Evolutionary conservation across 64 coral and sea anemone species (phyloP), one percentile per base, ranked within the genome.

Genomic region (Stichodactyla mertensii): DNA sequence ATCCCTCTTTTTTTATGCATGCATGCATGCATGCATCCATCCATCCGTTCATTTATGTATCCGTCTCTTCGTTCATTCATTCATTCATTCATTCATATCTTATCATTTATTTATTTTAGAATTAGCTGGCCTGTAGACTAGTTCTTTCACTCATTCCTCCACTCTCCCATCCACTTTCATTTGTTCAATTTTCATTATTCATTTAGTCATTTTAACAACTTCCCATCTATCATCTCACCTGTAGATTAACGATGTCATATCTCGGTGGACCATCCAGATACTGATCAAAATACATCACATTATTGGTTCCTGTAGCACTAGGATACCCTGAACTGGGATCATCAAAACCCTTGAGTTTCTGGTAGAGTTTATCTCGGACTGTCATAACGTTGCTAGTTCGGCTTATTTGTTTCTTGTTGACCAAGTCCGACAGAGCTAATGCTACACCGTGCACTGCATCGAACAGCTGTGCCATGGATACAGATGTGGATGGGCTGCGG

Each of bases 371-470:
- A 71, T 99, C 93, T 23, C 97, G 82, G 16, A 99, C 90, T 27
- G 85, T 94, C 55, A 95, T 77, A n/a, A 86, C 86, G n/a, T 91
- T 85, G 52, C 90, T 92, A 11, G 85, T 92, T 31, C 97, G 90
- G 15, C 89, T 95, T 18, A 99, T 93, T 4, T 85, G 86, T 52
- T 99, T 94, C 81, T 99, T 99, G 78, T 94, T 94, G 16, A 94
- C 97, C 0, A 99, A 88, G 83, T 95, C 97, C 56, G 97, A 99
- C 13, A 99, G 82, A 54, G 93, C 93, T 71, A 95, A 74, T 10
- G 97, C 97, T 22, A 99, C 93, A 22, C 90, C 97, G 79, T 95
- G 97, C 6, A 99, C 93, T 5, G 97, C 97, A 55, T 99, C 97
- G 66, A 99, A 95, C 15, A 99, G 78, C 27, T 99, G 97, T 4